A percentile compares a stretch with the other conserved stretches of the same genome.
phyloP scores from a whole-genome alignment of 2,888 invertebrate species.

The Periphyllus acericola region DNA sequence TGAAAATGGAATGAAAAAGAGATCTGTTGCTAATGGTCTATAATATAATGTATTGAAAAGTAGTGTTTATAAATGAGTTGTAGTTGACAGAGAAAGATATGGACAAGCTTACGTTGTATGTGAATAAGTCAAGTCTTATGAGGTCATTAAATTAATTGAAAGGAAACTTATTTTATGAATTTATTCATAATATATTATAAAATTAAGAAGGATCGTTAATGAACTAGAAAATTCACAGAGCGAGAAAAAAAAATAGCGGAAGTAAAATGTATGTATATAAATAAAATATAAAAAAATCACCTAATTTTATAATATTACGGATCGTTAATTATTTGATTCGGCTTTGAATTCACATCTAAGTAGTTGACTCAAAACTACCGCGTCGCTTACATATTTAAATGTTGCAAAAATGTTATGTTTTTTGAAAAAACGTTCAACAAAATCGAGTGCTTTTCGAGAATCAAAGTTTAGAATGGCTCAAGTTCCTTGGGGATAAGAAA shows the following conservation, averaged over 20 bases:
- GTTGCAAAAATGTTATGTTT: no score
- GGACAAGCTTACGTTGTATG: no score
- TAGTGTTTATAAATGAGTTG: not conserved
- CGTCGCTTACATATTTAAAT: no score
- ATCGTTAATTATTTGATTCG: not conserved
- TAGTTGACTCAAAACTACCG: not conserved
- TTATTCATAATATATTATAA: not conserved
- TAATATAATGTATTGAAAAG: not conserved
- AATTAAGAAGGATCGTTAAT: not conserved
- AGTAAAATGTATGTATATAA: not conserved
- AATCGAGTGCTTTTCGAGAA: no score
- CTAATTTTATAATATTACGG: not conserved
- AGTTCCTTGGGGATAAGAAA: no score
- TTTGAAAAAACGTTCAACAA: no score
- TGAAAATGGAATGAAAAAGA: not conserved
- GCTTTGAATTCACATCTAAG: not conserved
- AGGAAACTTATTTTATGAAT: not conserved
- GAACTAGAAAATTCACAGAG: not conserved
- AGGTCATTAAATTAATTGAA: conserved; percentile 5
- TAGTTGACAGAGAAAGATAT: not conserved
- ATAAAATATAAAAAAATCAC: not conserved
- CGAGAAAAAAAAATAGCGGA: not conserved
- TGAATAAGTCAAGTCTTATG: not conserved
- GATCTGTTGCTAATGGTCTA: not conserved
- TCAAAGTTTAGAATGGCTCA: no score